Evolutionary conservation across 1,140 invertebrate genomes (phyloP).

Genomic region (Oncopodura yosiiana): DNA sequence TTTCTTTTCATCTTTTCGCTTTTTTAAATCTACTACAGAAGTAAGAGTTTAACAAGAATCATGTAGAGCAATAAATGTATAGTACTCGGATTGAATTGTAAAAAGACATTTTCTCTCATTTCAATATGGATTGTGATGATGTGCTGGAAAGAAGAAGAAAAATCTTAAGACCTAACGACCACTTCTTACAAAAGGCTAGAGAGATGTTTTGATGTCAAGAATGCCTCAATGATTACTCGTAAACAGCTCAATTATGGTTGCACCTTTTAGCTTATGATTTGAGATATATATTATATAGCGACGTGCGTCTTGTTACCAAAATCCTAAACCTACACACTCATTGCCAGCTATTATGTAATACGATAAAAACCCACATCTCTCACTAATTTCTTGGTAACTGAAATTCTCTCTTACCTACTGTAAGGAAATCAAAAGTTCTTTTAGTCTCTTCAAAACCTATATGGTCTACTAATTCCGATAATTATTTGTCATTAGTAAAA

Average conservation of each 20-base stretch:
- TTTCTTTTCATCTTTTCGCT: too few relatives aligned
- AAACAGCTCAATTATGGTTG: constrained; percentile 23
- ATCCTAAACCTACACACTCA: background rate
- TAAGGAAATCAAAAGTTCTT: background rate
- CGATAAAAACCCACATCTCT: background rate
- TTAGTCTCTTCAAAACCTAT: background rate
- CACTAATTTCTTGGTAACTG: background rate
- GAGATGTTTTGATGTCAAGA: constrained; percentile 13
- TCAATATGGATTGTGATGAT: too few relatives aligned
- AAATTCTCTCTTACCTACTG: background rate
- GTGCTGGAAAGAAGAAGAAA: too few relatives aligned
- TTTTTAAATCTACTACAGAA: too few relatives aligned
- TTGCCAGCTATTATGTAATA: background rate
- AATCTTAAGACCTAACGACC: too few relatives aligned
- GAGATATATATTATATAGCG: background rate
- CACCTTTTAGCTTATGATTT: background rate
- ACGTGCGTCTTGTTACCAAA: background rate
- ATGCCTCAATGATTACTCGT: constrained; percentile 19
- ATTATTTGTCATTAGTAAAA: background rate
- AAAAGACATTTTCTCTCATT: too few relatives aligned
- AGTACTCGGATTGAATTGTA: too few relatives aligned
- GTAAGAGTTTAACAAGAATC: too few relatives aligned
- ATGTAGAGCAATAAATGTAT: too few relatives aligned
- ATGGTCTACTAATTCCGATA: background rate
- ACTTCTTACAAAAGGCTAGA: too few relatives aligned